A percentile compares a stretch with the other conserved stretches of the same genome.
These are phyloP conservation scores for Alligator sinensis DNA, from an alignment of 2,113 vertebrate genomes.

Conservation along the genomic window DNA sequence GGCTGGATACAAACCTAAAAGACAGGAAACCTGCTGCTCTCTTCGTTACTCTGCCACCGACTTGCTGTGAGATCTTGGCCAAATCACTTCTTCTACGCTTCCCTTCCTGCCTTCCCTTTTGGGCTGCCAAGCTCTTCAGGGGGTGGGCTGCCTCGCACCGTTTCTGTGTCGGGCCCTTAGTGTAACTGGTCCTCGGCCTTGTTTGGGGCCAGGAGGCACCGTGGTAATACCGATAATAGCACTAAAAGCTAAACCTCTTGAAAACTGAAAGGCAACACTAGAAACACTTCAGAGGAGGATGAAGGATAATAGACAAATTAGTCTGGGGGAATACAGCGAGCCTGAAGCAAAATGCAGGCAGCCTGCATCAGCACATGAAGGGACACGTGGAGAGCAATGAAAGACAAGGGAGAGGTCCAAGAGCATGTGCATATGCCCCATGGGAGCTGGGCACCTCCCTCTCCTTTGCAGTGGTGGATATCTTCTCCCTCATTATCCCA, in stretches of 20 bases:
- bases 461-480: background rate
- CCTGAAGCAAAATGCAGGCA: background rate
- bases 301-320: background rate
- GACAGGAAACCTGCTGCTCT: background rate
- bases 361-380: background rate
- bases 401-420: background rate
- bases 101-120: background rate
- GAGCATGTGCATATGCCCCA: background rate
- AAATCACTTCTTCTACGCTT: background rate
- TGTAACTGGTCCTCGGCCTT: background rate
- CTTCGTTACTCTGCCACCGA: background rate
- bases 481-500: background rate
- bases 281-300: background rate
- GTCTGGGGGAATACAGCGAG: background rate
- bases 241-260: background rate
- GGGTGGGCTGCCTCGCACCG: background rate
- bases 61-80: background rate
- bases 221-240: background rate
- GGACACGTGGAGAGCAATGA: fast-evolving
- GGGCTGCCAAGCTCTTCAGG: background rate
- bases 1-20: background rate
- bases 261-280: background rate
- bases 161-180: no score
- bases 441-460: fast-evolving
- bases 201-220: background rate